Conservation (phyloP, 2,113 vertebrate species). For the Pteruthius melanotis region DNA sequence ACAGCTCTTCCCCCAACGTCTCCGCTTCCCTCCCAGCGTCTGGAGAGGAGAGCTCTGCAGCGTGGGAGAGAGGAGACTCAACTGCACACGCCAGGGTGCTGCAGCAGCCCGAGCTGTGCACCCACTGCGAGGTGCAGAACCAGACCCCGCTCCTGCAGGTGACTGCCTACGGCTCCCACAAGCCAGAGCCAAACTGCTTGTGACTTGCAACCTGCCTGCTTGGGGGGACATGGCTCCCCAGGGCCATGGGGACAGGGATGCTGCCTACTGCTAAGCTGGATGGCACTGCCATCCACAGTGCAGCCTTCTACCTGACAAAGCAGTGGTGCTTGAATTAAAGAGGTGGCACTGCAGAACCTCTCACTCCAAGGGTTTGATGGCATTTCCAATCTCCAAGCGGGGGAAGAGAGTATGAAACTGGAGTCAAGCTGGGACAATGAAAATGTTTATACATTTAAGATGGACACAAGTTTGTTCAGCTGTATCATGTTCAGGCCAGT, state of each 20-base stretch:
- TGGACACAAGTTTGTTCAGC: neutral
- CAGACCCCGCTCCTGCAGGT: accelerated
- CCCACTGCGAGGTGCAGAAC: accelerated
- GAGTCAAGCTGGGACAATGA: neutral
- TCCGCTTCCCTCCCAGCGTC: neutral
- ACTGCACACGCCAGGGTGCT: accelerated
- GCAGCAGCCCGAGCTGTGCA: neutral
- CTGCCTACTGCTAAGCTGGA: neutral
- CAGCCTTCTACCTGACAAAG: neutral
- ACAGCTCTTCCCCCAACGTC: conserved; percentile 14
- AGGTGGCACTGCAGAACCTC: neutral
- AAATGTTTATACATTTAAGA: neutral
- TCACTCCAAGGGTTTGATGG: neutral
- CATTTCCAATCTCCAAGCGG: neutral
- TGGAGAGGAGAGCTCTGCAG: neutral
- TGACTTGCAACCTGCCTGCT: neutral
- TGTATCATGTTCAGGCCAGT: accelerated
- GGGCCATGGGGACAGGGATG: neutral
- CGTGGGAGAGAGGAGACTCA: neutral
- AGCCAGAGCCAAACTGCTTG: neutral
- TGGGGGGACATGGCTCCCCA: accelerated
- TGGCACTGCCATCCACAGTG: neutral
- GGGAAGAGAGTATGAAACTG: neutral
- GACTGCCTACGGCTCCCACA: accelerated
- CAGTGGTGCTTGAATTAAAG: neutral